Base-by-base conservation (phyloP, 2,113 vertebrate genomes). In the Zootoca vivipara region DNA sequence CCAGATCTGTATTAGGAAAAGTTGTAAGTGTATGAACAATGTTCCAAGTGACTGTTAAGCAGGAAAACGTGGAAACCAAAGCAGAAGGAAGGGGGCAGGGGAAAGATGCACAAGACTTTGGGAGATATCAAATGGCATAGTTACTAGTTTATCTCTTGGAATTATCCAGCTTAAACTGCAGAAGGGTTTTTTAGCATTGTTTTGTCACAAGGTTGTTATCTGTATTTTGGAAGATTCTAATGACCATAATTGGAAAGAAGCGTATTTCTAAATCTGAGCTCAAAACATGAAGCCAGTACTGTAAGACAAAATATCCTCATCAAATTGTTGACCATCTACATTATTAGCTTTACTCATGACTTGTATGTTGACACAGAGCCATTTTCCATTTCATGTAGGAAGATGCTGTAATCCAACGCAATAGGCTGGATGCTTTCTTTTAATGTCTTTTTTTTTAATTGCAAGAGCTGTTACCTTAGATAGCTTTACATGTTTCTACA, bases 331-430 rank as follows among this genome's bases (percentile, higher is more conserved):
- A 65, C 4, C 38, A 64, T 35, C 33, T 80, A 62, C 18, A 62
- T 22, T 67, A 35, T 26, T 81, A 77, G 87, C 85, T 91, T 93
- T 91, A 33, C 30, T 3, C 0, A 0, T 72, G 42, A n/a, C 26
- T 78, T 62, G 0, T 30, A 84, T 78, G 69, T 90, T 89, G 93
- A 90, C 70, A 22, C 30, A 28, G 88, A 91, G 72, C 81, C 0
- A 90, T 87, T 40, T 91, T 90, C 90, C 65, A 26, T 40, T 73
- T 93, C 30, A 93, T 92, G 90, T 72, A 90, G 91, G 91, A 81
- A 92, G 86, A 46, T 30, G 93, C 94, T 96, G 95, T 93, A 94
- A 95, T 84, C 91, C 93, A 91, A 92, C 93, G 94, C 87, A 95
- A 91, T 90, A 90, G 89, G 78, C 80, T 77, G 74, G 87, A 30